Conservation (phyloP, 2,888 invertebrate genomes). For the Mesopsocus fuscifrons region DNA sequence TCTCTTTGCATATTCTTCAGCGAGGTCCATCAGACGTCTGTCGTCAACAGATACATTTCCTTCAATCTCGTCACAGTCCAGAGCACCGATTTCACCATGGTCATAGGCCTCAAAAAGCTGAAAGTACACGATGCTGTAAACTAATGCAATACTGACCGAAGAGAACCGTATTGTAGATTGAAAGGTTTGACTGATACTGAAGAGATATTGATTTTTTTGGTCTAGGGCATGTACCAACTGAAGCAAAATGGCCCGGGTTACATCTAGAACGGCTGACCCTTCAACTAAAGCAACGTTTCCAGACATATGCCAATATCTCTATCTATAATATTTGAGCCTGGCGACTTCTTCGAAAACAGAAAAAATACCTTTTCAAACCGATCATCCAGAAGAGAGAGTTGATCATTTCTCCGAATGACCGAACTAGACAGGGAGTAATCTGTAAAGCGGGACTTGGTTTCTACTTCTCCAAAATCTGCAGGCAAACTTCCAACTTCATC, state of each 20-base stretch:
- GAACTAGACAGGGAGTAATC: conserved; percentile 89
- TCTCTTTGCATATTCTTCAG: conserved; percentile 45
- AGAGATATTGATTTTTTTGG: conserved; percentile 10
- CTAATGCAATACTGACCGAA: no score
- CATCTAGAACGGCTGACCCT: no score
- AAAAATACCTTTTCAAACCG: conserved; percentile 59
- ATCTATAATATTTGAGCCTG: no score
- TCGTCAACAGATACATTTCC: conserved; percentile 51
- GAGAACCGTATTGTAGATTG: conserved; percentile 12
- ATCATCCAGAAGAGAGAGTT: conserved; percentile 63
- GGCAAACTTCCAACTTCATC: conserved; percentile 26
- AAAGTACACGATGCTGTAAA: no score
- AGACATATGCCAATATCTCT: no score
- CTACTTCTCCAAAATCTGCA: conserved; percentile 35
- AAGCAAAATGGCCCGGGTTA: no score
- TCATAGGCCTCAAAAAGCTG: conserved; percentile 67
- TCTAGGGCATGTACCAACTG: conserved; percentile 10
- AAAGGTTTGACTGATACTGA: conserved; percentile 11
- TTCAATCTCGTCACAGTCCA: conserved; percentile 82
- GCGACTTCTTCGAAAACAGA: no score
- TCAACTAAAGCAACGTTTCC: no score
- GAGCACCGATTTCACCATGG: conserved; percentile 70
- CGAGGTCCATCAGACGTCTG: conserved; percentile 47
- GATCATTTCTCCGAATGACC: conserved; percentile 67
- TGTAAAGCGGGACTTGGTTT: conserved; percentile 75